A percentile compares a stretch with the other conserved stretches of the same genome.
Evolutionary conservation across 2,888 invertebrate genomes (phyloP).

Genomic region (Euplagia quadripunctaria): DNA sequence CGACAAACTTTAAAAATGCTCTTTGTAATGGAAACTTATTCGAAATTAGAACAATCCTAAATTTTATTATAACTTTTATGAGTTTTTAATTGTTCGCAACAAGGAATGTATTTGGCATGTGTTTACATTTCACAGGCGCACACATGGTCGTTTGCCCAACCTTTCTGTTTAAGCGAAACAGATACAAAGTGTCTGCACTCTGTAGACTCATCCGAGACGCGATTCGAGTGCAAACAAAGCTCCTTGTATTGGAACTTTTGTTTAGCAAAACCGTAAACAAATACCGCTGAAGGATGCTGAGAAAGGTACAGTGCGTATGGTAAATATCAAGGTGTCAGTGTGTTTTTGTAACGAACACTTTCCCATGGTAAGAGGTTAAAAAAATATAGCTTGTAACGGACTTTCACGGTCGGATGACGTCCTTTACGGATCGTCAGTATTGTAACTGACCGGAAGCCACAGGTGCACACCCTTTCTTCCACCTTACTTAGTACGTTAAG

Average conservation of each 20-base stretch:
- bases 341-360: constrained; percentile 39
- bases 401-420: constrained; percentile 76
- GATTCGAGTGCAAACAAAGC: constrained; percentile 35
- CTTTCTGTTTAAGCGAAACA: constrained; percentile 32
- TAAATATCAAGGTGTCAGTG: constrained; percentile 19
- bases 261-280: constrained; percentile 35
- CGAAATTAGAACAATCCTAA: constrained; percentile 27
- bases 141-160: constrained; percentile 57
- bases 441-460: constrained; percentile 69
- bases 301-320: constrained; percentile 28
- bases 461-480: constrained; percentile 62
- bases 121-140: constrained; percentile 63
- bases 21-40: background rate
- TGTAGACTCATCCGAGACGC: constrained; percentile 30
- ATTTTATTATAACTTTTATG: constrained; percentile 48
- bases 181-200: constrained; percentile 36
- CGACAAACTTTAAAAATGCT: background rate
- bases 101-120: constrained; percentile 59
- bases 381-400: constrained; percentile 72
- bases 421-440: constrained; percentile 68
- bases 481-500: constrained; percentile 31
- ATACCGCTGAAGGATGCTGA: constrained; percentile 26
- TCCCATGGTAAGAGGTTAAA: constrained; percentile 46
- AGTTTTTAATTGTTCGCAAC: constrained; percentile 51
- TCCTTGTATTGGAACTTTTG: constrained; percentile 32